A percentile compares a stretch with the other conserved stretches of the same genome.
These are phyloP conservation scores for Syrphus vitripennis DNA, from an alignment of 2,888 invertebrate genomes.

Conservation along the genomic window DNA sequence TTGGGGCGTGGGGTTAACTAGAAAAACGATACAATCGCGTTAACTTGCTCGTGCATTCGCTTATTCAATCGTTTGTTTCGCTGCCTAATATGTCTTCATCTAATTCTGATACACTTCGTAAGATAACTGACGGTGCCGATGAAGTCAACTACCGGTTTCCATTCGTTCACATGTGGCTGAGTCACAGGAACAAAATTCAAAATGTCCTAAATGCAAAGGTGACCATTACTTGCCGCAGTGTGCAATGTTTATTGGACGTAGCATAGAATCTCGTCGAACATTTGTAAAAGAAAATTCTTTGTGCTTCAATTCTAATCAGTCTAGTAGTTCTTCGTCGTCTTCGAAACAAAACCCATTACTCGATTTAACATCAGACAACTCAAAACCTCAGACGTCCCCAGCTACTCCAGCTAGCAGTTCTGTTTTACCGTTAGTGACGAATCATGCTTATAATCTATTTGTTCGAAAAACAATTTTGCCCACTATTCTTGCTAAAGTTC, in stretches of 20 bases:
- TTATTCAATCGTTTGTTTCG: too few relatives aligned
- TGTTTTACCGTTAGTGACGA: neutral
- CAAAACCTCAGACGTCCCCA: neutral
- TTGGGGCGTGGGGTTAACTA: too few relatives aligned
- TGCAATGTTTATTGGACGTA: neutral
- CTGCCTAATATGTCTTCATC: too few relatives aligned
- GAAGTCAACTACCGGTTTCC: neutral
- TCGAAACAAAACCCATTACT: neutral
- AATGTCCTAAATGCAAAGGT: neutral
- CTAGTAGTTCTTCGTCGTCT: neutral
- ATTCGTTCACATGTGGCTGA: neutral
- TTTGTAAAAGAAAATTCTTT: neutral
- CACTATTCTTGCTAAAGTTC: neutral
- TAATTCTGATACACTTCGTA: too few relatives aligned
- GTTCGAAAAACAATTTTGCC: neutral
- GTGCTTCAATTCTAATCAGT: neutral
- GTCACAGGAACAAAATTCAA: neutral
- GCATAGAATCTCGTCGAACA: neutral
- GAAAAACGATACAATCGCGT: too few relatives aligned
- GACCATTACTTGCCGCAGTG: neutral
- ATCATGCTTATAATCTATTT: neutral
- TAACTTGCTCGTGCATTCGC: too few relatives aligned
- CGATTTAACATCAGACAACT: neutral
- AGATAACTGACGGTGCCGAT: constrained; percentile 4
- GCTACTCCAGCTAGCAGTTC: neutral